Evolutionary conservation across 1,140 invertebrate species (phyloP), one percentile per base, ranked within the genome.

Genomic region (Apis florea): DNA sequence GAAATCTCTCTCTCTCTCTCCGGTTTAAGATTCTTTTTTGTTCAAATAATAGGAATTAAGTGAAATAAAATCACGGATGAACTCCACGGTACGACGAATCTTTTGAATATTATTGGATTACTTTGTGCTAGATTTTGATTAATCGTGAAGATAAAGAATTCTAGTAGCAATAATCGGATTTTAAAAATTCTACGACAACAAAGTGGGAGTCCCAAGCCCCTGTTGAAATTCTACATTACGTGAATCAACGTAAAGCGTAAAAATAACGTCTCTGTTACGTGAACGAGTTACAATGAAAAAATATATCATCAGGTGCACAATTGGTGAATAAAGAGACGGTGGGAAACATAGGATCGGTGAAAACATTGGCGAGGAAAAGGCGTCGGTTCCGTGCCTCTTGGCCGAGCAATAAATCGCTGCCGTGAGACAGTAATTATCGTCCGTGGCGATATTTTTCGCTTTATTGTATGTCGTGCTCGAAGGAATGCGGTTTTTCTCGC

Each of bases 401-500:
- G 75, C 31, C 61, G 13, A 5, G 76, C 26, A 26, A 63, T 66
- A 85, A 85, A 70, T 75, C 59, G 72, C 63, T 47, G 58, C 79
- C 76, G 69, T 26, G 31, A 5, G 47, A 21, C 53, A 21, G 24
- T 76, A 80, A 83, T 86, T 87, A 83, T 80, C 51, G n/a, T 3
- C 24, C 71, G 54, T n/a, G 11, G 71, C 51, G 73, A 80, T 66
- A 79, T 49, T 80, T 83, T 80, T 78, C 49, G 49, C 54, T 51
- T 61, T 58, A 68, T 78, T 82, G 40, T 70, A 51, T 15, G 72
- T 9, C 47, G 24, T 53, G 13, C 24, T 26, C 17, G 6, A 9
- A 40, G 79, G 72, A 67, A 76, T 64, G 82, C 64, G 58, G 26
- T 24, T 66, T 86, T 86, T 82, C 83, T 76, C 73, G 15, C 26